phyloP scores from a whole-genome alignment of 1,140 invertebrate genomes.

The Uloborus diversus region DNA sequence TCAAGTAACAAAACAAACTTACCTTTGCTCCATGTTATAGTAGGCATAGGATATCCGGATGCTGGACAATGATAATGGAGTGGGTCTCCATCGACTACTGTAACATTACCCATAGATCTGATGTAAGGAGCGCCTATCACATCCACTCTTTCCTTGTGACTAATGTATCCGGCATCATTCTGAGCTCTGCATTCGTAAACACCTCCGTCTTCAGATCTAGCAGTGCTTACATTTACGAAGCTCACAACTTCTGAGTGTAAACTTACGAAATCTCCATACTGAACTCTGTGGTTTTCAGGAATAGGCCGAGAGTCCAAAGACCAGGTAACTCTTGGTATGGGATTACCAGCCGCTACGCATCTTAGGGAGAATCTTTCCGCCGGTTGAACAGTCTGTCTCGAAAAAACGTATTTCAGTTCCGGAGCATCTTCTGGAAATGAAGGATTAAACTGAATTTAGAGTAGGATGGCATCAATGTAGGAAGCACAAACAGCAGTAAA shows the following conservation, averaged over 20 bases:
- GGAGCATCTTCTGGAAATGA: conserved; percentile 70
- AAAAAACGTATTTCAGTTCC: conserved; percentile 84
- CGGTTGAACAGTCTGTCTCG: conserved; percentile 66
- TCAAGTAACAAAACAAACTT: conserved; percentile 49
- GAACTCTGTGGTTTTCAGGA: conserved; percentile 57
- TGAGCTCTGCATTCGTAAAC: conserved; percentile 64
- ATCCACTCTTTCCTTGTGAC: conserved; percentile 86
- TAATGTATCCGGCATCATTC: conserved; percentile 78
- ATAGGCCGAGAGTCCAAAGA: conserved; percentile 76
- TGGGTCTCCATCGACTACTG: conserved; percentile 90
- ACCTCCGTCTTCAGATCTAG: conserved; percentile 63
- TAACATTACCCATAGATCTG: conserved; percentile 87
- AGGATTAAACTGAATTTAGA: too few species aligned
- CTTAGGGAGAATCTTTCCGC: conserved; percentile 32
- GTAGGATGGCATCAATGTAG: too few species aligned
- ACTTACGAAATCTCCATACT: conserved; percentile 55
- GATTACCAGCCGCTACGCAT: conserved; percentile 48
- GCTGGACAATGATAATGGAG: conserved; percentile 90
- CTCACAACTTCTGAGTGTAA: conserved; percentile 77
- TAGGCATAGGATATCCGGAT: conserved; percentile 92
- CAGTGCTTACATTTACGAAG: conserved; percentile 82
- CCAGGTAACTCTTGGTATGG: conserved; percentile 93
- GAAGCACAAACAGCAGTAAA: too few species aligned
- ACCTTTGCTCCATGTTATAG: conserved; percentile 91
- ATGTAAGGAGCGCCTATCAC: conserved; percentile 91